A percentile compares a stretch with the other conserved stretches of the same genome.
Conservation (phyloP, 2,113 vertebrate genomes). For the Salvelinus namaycush region DNA sequence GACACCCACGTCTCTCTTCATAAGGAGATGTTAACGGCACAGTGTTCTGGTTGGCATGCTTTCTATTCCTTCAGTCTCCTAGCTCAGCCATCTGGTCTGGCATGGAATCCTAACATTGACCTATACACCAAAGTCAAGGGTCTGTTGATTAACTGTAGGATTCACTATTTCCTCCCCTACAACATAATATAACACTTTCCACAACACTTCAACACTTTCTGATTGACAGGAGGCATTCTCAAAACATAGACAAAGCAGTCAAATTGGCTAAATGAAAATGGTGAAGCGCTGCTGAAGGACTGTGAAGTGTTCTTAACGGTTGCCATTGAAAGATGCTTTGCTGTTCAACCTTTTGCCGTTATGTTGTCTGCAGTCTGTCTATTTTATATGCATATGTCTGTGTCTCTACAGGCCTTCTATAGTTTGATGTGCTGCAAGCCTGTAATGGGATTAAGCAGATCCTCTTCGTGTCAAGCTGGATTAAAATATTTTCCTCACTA, state of each 20-base stretch:
- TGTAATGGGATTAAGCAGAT: slow-evolving; percentile 77
- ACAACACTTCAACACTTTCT: no score
- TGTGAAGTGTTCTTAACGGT: neutral
- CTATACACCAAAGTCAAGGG: slow-evolving; percentile 5
- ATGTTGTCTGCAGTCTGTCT: slow-evolving; percentile 36
- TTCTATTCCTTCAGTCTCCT: slow-evolving; percentile 14
- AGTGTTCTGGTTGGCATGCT: slow-evolving; percentile 25
- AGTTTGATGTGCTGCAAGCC: slow-evolving; percentile 67
- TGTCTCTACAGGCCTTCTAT: slow-evolving; percentile 57
- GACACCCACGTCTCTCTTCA: slow-evolving; percentile 17
- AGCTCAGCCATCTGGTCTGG: slow-evolving; percentile 45
- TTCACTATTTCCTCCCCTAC: neutral
- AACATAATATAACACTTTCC: no score
- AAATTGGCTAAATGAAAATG: neutral
- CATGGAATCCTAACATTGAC: slow-evolving; percentile 19
- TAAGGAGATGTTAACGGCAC: slow-evolving; percentile 29
- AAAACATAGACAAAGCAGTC: neutral
- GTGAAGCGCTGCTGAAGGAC: no score
- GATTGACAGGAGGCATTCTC: no score
- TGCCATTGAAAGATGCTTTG: slow-evolving; percentile 53
- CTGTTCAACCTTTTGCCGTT: slow-evolving; percentile 48
- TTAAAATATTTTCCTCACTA: slow-evolving; percentile 69
- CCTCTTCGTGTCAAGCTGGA: slow-evolving; percentile 69
- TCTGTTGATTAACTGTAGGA: neutral
- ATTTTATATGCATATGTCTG: slow-evolving; percentile 42